Conservation (phyloP, 2,797 vertebrate genomes). For the Pseudochirops corinnae region DNA sequence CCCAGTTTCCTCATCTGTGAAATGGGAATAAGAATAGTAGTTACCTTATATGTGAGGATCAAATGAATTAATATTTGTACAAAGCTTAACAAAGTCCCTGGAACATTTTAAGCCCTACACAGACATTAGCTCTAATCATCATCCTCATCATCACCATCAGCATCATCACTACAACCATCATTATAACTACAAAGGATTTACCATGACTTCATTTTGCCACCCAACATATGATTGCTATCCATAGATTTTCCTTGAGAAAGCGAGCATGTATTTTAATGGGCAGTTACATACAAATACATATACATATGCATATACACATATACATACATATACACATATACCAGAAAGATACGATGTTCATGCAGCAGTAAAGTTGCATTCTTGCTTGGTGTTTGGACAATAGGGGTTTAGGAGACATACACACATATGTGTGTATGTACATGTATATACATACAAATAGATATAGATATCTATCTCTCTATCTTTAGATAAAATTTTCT, state of each 20-base stretch:
- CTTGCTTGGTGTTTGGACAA: not conserved
- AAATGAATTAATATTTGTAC: not conserved
- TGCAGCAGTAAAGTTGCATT: not conserved
- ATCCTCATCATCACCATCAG: no score
- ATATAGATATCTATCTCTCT: no score
- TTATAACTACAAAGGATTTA: not conserved
- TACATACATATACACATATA: no score
- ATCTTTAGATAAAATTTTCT: no score
- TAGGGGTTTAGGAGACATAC: not conserved
- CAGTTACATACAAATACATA: not conserved
- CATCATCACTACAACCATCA: no score
- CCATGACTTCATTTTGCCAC: not conserved
- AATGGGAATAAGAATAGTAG: not conserved
- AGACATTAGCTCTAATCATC: not conserved
- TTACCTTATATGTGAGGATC: not conserved
- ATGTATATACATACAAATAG: no score
- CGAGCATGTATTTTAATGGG: not conserved
- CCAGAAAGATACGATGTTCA: not conserved
- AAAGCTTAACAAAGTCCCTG: not conserved
- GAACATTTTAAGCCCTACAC: not conserved
- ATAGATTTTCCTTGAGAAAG: not conserved
- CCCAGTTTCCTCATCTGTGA: not conserved
- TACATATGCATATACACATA: no score
- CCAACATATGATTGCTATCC: not conserved
- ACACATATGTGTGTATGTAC: no score